Evolutionary conservation across 2,797 vertebrate species (phyloP), one percentile per base, ranked within the genome.

Genomic region (Circus cinereus): DNA sequence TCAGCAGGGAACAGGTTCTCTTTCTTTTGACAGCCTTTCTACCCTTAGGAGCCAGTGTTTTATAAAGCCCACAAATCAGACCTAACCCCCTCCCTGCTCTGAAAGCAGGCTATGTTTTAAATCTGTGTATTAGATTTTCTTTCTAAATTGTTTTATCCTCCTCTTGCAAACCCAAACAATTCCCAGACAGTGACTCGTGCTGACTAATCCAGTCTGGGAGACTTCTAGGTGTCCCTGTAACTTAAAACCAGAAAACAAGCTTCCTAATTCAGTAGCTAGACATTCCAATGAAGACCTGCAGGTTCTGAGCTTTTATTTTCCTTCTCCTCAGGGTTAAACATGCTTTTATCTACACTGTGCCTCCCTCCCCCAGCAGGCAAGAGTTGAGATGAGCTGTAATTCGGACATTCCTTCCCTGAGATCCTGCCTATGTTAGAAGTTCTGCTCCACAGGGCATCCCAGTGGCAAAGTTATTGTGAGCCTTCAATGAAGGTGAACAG

Each of bases 131-230:
- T 97, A 92, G 86, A 96, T 97, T 97, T 97, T 86, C 94, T 88
- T 82, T 87, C 85, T 74, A 93, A 97, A 97, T 97, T 96, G 94
- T 95, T 97, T 97, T 97, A 96, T 96, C 91, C 93, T 97, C 70
- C 91, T 74, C 57, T 91, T 8, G 3, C 65, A 94, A 97, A 96
- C 95, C 96, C 96, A 97, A 97, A 97, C 95, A 97, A 97, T 97
- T 97, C 97, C 96, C 94, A 97, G 97, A 97, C 97, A 97, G 96
- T 97, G 96, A 97, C 96, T 97, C 88, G 92, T 95, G 91, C 95
- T 97, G 97, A 97, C 95, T 97, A 97, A 97, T 97, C 94, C 95
- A 88, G 97, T 97, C 97, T 97, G 97, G 96, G 96, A 97, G 96
- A 76, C 89, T 96, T 94, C 92, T 83, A 97, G 96, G 95, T 96